phyloP scores from a whole-genome alignment of 2,113 vertebrate genomes.

The Hyaena hyaena region DNA sequence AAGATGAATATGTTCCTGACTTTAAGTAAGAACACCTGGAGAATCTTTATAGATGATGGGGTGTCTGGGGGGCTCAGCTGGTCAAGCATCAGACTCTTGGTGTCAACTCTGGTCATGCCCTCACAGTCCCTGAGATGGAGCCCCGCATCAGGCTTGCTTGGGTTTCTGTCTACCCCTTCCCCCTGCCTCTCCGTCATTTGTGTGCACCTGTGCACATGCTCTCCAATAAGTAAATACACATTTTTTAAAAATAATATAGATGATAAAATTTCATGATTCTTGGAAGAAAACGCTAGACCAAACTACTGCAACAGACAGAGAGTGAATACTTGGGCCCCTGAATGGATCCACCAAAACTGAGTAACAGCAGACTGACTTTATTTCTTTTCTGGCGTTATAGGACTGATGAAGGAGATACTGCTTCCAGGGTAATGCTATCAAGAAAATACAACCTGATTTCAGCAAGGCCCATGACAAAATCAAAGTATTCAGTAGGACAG shows the following conservation, averaged over 20 bases:
- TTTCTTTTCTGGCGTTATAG: neutral
- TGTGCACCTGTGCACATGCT: no score
- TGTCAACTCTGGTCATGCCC: no score
- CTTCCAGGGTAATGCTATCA: neutral
- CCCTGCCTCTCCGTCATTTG: no score
- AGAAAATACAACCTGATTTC: neutral
- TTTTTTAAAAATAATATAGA: neutral
- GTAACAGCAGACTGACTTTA: neutral
- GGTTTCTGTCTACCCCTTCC: no score
- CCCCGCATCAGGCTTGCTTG: no score
- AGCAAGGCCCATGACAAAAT: neutral
- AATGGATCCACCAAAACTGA: neutral
- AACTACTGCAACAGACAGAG: neutral
- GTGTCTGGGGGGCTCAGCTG: no score
- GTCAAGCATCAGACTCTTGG: no score
- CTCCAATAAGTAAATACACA: no score
- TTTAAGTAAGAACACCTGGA: neutral
- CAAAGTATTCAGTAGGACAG: neutral
- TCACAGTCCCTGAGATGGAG: no score
- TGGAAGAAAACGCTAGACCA: neutral
- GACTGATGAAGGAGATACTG: neutral
- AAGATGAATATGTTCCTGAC: constrained; percentile 27
- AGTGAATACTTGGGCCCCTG: neutral
- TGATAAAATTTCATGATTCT: neutral
- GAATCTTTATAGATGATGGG: neutral